A percentile compares a stretch with the other conserved stretches of the same genome.
Evolutionary conservation across 2,113 vertebrate genomes (phyloP).

Genomic region (Oncorhynchus clarkii): DNA sequence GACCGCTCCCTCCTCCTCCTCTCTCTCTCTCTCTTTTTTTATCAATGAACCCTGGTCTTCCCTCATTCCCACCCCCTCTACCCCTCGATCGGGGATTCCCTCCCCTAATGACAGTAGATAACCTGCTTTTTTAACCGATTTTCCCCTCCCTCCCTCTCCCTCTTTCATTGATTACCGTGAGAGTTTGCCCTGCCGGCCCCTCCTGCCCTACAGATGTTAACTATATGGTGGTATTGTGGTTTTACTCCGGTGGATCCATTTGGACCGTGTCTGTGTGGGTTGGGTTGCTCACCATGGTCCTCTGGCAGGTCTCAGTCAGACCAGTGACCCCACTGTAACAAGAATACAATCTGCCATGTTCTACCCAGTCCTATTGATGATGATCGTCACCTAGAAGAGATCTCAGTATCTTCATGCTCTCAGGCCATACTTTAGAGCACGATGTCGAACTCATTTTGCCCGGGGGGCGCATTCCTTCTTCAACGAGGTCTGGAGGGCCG

Average conservation of each 20-base stretch:
- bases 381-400: no score
- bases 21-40: slow-evolving; percentile 64
- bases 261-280: slow-evolving; percentile 16
- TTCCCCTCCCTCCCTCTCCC: slow-evolving; percentile 51
- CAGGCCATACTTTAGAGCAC: no score
- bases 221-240: slow-evolving; percentile 61
- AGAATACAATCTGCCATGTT: background rate
- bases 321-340: background rate
- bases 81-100: slow-evolving; percentile 57
- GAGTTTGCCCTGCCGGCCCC: slow-evolving; percentile 57
- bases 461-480: no score
- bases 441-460: no score
- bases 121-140: slow-evolving; percentile 78
- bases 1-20: slow-evolving; percentile 27
- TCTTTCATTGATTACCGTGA: slow-evolving; percentile 79
- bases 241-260: slow-evolving; percentile 45
- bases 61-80: slow-evolving; percentile 38
- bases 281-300: slow-evolving; percentile 38
- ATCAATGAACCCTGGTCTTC: slow-evolving; percentile 75
- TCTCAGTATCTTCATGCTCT: no score
- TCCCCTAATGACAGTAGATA: slow-evolving; percentile 77
- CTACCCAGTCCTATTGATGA: background rate
- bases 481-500: no score
- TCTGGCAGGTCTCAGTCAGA: slow-evolving; percentile 12
- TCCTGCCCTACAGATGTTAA: slow-evolving; percentile 74